Evolutionary conservation across 2,797 vertebrate genomes (phyloP).

Genomic region (Aplochiton taeniatus): DNA sequence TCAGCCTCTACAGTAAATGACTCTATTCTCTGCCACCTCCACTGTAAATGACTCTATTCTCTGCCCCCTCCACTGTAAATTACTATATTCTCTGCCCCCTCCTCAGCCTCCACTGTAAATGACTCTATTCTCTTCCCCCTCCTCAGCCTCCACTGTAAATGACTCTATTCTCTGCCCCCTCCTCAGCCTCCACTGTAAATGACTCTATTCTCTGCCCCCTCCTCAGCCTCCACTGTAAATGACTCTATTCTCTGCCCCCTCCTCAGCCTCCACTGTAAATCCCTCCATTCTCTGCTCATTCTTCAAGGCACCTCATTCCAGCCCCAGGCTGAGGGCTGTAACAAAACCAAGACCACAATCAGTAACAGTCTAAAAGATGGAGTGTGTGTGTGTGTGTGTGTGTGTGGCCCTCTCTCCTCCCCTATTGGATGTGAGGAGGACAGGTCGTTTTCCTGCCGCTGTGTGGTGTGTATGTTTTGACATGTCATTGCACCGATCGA

Average conservation of each 20-base stretch:
- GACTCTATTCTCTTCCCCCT: too few relatives aligned
- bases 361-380: background rate
- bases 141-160: background rate
- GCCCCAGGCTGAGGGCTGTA: background rate
- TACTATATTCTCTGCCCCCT: background rate
- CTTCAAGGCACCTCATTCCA: constrained; percentile 3
- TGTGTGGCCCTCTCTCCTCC: background rate
- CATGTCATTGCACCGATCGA: too few relatives aligned
- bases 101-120: background rate
- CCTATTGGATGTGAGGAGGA: background rate
- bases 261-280: background rate
- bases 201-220: background rate
- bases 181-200: background rate
- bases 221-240: background rate
- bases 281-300: background rate
- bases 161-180: background rate
- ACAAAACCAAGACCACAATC: background rate
- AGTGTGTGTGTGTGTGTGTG: background rate
- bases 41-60: background rate
- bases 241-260: background rate
- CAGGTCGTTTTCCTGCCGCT: too few relatives aligned
- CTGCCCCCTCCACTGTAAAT: background rate
- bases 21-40: too few relatives aligned
- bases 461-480: too few relatives aligned
- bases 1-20: background rate